Base-by-base conservation (phyloP, 2,113 vertebrate species). In the Microtus montanus region DNA sequence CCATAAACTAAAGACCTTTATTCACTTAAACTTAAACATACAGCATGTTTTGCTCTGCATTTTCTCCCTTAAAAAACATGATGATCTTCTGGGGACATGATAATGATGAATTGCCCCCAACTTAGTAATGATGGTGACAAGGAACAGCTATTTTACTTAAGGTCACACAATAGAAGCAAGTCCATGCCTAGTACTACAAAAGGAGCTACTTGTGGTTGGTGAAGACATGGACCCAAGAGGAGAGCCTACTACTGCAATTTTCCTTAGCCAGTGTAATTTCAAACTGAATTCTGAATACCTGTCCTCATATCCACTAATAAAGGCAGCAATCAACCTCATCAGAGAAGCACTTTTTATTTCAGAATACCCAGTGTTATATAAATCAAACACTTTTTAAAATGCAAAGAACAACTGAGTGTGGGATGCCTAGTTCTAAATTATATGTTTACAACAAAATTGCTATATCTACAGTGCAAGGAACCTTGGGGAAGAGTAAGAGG, bases 11-110 rank as follows among this genome's bases (percentile, higher is more conserved):
- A 96, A 28, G 0, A 17, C 82, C 49, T 61, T 24, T 47, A 74
- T 77, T 91, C 44, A 74, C 85, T 94, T 90, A 91, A 77, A 74
- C 85, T 94, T 90, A 91, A 77, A 83, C 17, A 74, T 44, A 17
- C n/a, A 89, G 3, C 2, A 91, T 4, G 86, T 66, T 61, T 93
- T 89, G 19, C 71, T 52, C 87, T 61, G 6, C 63, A 26, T 84
- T 38, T 92, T 0, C 0, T 64, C 58, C 63, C 70, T 89, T 22
- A 90, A n/a, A 90, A 1, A 78, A 2, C 24, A 58, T 83, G n/a
- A 11, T 87, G 49, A 7, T 33, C 63, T 70, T 86, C 14, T 35
- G 35, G 17, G 68, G 75, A 86, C 33, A 33, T 28, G 71, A 3
- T 44, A 77, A 88, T 20, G 15, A 54, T 26, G 13, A 95, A 92